Percentiles rank a stretch among this genome's conserved stretches.
Evolutionary conservation across 2,888 invertebrate species (phyloP).

Genomic region (Gonocerus acuteangulatus): DNA sequence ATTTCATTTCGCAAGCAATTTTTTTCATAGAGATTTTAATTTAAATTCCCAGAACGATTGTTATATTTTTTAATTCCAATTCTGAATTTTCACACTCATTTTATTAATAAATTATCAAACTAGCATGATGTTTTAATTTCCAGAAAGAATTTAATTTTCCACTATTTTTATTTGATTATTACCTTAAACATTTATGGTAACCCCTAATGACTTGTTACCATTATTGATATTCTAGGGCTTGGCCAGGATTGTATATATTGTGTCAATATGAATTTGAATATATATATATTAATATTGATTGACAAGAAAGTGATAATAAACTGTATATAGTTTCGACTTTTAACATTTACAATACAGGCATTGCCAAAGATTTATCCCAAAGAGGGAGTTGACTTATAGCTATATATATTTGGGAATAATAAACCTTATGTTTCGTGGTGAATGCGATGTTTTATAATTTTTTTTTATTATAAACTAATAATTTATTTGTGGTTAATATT

Average conservation of each 20-base stretch:
- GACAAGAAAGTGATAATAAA: conserved; percentile 23
- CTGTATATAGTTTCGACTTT: conserved; percentile 21
- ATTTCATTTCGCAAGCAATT: neutral
- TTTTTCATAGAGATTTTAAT: no score
- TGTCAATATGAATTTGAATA: conserved; percentile 20
- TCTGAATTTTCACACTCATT: no score
- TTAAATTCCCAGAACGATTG: no score
- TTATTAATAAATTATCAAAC: no score
- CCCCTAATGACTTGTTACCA: conserved; percentile 4
- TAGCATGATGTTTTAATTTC: no score
- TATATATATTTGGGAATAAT: conserved; percentile 15
- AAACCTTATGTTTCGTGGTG: conserved; percentile 14
- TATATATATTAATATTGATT: conserved; percentile 11
- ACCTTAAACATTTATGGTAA: neutral
- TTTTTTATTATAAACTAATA: conserved; percentile 11
- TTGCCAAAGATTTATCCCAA: conserved; percentile 33
- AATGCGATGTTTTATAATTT: conserved; percentile 16
- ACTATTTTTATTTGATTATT: no score
- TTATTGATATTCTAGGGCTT: conserved; percentile 8
- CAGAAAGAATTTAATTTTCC: no score
- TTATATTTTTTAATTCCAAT: no score
- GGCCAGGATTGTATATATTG: conserved; percentile 17
- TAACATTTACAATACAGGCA: conserved; percentile 25
- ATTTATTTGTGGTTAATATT: conserved; percentile 13
- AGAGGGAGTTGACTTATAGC: conserved; percentile 22